Conservation (phyloP, 1,140 invertebrate genomes). For the Acromyrmex charruanus region DNA sequence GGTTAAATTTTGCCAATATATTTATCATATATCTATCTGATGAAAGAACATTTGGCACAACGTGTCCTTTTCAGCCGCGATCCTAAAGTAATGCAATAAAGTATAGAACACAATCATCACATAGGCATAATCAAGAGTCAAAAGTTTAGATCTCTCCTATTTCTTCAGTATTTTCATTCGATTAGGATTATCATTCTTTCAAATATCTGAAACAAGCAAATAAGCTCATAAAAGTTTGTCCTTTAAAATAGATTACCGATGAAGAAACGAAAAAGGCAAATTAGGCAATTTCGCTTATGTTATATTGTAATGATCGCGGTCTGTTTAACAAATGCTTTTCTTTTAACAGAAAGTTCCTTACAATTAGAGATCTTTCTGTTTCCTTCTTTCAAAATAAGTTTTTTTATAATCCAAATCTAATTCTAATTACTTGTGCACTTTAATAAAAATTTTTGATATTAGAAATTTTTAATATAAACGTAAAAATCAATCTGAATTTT, state of each 20-base stretch:
- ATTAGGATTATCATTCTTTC: conserved; percentile 24
- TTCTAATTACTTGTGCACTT: neutral
- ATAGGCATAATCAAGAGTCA: conserved; percentile 6
- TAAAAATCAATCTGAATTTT: neutral
- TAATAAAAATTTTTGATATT: neutral
- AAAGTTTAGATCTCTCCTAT: conserved; percentile 27
- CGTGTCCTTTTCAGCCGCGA: neutral
- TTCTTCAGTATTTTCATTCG: conserved; percentile 13
- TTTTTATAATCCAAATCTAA: neutral
- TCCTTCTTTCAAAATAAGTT: neutral
- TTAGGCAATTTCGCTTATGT: neutral
- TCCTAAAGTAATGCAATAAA: conserved; percentile 2
- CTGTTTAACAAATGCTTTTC: too few species aligned
- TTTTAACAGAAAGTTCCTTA: too few species aligned
- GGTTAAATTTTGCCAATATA: neutral
- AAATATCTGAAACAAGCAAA: conserved; percentile 64
- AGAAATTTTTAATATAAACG: neutral
- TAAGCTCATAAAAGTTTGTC: neutral
- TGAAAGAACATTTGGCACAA: conserved; percentile 6
- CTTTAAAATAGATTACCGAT: neutral
- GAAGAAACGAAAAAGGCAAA: neutral
- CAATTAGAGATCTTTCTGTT: neutral
- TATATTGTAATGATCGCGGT: neutral
- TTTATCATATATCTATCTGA: conserved; percentile 4
- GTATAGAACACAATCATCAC: neutral